A percentile compares a stretch with the other conserved stretches of the same genome.
Conservation (phyloP, 2,113 vertebrate genomes). For the Pedionomus torquatus region DNA sequence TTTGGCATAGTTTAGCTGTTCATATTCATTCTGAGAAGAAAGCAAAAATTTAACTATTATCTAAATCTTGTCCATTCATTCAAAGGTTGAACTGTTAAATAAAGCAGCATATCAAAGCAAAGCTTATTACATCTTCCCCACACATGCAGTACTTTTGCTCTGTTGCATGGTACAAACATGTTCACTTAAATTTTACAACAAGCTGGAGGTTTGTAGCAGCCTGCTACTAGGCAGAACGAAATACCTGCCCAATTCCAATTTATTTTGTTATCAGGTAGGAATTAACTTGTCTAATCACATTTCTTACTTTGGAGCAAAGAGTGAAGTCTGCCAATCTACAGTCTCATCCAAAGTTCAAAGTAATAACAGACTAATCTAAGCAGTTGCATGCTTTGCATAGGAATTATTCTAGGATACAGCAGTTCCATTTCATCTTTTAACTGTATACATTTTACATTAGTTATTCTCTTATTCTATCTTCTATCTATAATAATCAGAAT, state of each 20-base stretch:
- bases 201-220: background rate
- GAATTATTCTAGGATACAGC: background rate
- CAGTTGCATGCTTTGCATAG: background rate
- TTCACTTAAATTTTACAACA: background rate
- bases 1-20: conserved; percentile 96
- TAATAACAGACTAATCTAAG: background rate
- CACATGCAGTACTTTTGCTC: background rate
- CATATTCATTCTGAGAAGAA: conserved; percentile 88
- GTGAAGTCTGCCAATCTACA: background rate
- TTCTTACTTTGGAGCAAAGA: background rate
- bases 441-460: background rate
- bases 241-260: background rate
- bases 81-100: background rate
- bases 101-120: background rate
- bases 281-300: background rate
- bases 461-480: background rate
- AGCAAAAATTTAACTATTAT: background rate
- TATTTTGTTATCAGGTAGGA: background rate
- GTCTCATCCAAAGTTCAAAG: background rate
- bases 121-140: background rate
- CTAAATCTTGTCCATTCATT: background rate
- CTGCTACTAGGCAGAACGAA: background rate
- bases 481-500: background rate
- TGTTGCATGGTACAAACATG: background rate
- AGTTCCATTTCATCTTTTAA: background rate